These are phyloP conservation scores for Lypha dubia DNA, from an alignment of 2,888 invertebrate genomes.

Conservation along the genomic window DNA sequence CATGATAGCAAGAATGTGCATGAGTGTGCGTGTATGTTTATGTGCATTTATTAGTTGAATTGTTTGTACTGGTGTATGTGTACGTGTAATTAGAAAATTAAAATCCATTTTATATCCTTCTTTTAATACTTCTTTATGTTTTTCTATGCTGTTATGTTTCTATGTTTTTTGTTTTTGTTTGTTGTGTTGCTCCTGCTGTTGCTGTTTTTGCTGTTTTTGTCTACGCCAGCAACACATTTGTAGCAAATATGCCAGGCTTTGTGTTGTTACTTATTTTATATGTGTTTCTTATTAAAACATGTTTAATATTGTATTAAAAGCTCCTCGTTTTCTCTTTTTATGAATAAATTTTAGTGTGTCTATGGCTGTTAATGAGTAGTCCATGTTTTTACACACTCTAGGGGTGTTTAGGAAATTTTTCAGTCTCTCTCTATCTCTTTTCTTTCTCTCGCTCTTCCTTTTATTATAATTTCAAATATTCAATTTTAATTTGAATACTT, in stretches of 20 bases:
- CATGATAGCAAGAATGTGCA: too few relatives aligned
- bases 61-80: slow-evolving; percentile 37
- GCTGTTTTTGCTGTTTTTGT: neutral
- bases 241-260: neutral
- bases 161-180: slow-evolving; percentile 1
- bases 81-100: slow-evolving; percentile 72
- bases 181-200: neutral
- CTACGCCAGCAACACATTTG: slow-evolving; percentile 13
- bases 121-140: slow-evolving; percentile 61
- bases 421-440: too few relatives aligned
- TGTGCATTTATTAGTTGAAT: slow-evolving; percentile 45
- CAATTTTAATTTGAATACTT: slow-evolving; percentile 27
- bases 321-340: neutral
- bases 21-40: slow-evolving; percentile 2
- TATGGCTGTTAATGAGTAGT: neutral
- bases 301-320: slow-evolving; percentile 25
- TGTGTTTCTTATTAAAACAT: slow-evolving; percentile 52
- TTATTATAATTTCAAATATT: slow-evolving; percentile 31
- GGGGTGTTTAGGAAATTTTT: slow-evolving; percentile 29
- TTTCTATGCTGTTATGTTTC: slow-evolving; percentile 5
- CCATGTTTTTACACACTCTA: neutral
- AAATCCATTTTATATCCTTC: slow-evolving; percentile 70
- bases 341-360: neutral
- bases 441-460: too few relatives aligned
- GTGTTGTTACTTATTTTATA: slow-evolving; percentile 23